These are phyloP conservation scores for Crioceris asparagi DNA, from an alignment of 2,888 invertebrate species.

Conservation along the genomic window DNA sequence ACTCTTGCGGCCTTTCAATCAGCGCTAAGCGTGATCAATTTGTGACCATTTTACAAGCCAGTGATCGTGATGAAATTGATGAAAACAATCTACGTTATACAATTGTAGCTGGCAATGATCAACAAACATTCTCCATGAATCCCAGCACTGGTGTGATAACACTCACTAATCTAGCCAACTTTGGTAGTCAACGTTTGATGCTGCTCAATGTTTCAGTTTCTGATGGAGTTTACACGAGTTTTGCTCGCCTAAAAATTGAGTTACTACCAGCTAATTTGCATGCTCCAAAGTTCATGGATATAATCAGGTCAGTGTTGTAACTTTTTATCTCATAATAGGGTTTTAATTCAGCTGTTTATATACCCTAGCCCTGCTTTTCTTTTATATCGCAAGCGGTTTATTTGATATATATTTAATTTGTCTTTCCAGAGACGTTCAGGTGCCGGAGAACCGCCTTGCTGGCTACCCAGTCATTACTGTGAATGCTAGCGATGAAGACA, in stretches of 20 bases:
- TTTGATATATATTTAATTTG: too few relatives aligned
- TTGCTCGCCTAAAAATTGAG: slow-evolving; percentile 69
- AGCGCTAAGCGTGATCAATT: slow-evolving; percentile 79
- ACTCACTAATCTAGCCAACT: slow-evolving; percentile 64
- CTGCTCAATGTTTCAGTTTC: slow-evolving; percentile 86
- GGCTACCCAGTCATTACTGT: slow-evolving; percentile 64
- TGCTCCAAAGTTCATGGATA: slow-evolving; percentile 68
- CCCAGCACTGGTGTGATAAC: slow-evolving; percentile 51
- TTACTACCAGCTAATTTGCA: slow-evolving; percentile 68
- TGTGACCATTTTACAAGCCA: slow-evolving; percentile 78
- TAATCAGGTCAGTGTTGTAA: too few relatives aligned
- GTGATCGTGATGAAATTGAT: slow-evolving; percentile 77
- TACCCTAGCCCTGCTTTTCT: too few relatives aligned
- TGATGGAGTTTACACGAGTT: slow-evolving; percentile 90
- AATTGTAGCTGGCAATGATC: slow-evolving; percentile 71
- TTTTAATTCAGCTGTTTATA: too few relatives aligned
- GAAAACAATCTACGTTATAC: slow-evolving; percentile 64
- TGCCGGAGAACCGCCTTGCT: slow-evolving; percentile 69
- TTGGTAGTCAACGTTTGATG: slow-evolving; percentile 48
- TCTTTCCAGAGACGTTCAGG: slow-evolving; percentile 71
- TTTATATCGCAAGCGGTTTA: slow-evolving; percentile 2
- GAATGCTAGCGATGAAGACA: slow-evolving; percentile 72
- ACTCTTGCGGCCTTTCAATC: slow-evolving; percentile 66
- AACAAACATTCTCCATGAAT: slow-evolving; percentile 61
- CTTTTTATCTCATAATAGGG: slow-evolving; percentile 36